Base-by-base conservation (phyloP, 2,888 invertebrate genomes). In the Drosophila subquinaria region DNA sequence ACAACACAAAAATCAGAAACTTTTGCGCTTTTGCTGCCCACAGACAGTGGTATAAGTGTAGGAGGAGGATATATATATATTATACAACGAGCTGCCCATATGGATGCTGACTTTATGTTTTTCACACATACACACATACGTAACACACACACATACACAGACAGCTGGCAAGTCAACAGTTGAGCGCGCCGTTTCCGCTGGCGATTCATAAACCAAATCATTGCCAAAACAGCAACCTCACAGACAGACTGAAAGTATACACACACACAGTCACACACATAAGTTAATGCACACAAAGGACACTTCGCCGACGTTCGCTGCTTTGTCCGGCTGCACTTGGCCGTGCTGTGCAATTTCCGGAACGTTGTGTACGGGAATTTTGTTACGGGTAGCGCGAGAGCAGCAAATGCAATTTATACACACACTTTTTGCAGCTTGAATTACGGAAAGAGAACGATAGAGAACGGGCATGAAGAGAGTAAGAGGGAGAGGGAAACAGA, bases 291-390 rank as follows among this genome's bases (percentile, higher is more conserved):
- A 51, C 56, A 67, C 64, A 78, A 70, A 73, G 76, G 74, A 76
- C 78, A 74, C 66, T 78, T 69, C 17, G 43, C 63, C 72, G 68
- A 56, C 55, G 48, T 4, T 53, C 51, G 51, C 5, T 53, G 63
- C 73, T 76, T 82, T 70, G 79, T 79, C 68, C 61, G 79, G 64
- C 72, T 78, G 79, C 78, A 78, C 78, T 77, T 77, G 70, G 62
- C 69, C 71, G 68, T 79, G 60, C 77, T 74, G 59, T 66, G 78
- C 78, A 78, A 77, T 79, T 81, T 80, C 79, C 79, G 79, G 64
- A 61, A 69, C 62, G 64, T 57, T 70, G 66, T 67, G 65, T 64
- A 61, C 53, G 73, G 36, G 57, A 55, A 68, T 71, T 71, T 68
- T 59, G 68, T 66, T 60, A 62, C 62, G 74, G 59, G 61, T 43